Percentiles rank a stretch among this genome's conserved stretches.
Evolutionary conservation across 2,888 invertebrate genomes (phyloP).

Genomic region (Lasioglossum pauxillum): DNA sequence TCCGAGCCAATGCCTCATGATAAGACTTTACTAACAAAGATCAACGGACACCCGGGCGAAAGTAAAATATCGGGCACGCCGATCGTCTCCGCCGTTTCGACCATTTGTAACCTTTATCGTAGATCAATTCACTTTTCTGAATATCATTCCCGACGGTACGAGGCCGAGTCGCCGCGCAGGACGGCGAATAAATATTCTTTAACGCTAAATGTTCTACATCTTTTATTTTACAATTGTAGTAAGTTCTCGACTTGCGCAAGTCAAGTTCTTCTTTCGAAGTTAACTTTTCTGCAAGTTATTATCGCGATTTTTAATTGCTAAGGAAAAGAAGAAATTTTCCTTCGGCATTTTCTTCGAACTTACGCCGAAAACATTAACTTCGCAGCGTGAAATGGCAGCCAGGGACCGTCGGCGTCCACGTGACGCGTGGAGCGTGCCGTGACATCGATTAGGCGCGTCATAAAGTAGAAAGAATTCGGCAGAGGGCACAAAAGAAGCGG

Average conservation of each 20-base stretch:
- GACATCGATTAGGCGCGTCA: slow-evolving; percentile 34
- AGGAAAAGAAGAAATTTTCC: not conserved
- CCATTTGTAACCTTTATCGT: slow-evolving; percentile 48
- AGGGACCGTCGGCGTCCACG: not conserved
- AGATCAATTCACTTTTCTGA: slow-evolving; percentile 43
- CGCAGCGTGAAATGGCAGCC: too few relatives aligned
- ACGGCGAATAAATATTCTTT: slow-evolving; percentile 47
- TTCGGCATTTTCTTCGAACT: not conserved
- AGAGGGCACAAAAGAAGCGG: slow-evolving; percentile 16
- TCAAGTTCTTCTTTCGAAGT: too few relatives aligned
- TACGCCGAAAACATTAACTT: not conserved
- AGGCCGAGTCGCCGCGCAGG: slow-evolving; percentile 5
- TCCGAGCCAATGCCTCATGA: slow-evolving; percentile 32
- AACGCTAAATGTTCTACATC: not conserved
- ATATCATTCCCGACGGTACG: slow-evolving; percentile 41
- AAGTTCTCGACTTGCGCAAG: too few relatives aligned
- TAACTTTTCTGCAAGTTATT: too few relatives aligned
- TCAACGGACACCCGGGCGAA: slow-evolving; percentile 35
- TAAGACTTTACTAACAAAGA: slow-evolving; percentile 46
- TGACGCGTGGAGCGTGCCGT: not conserved
- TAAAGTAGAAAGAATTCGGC: slow-evolving; percentile 31
- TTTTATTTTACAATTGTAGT: too few relatives aligned
- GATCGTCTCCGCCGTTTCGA: slow-evolving; percentile 27
- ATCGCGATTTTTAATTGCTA: too few relatives aligned
- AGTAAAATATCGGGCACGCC: slow-evolving; percentile 41